phyloP scores from a whole-genome alignment of 2,888 invertebrate species.

The Aricia artaxerxes region DNA sequence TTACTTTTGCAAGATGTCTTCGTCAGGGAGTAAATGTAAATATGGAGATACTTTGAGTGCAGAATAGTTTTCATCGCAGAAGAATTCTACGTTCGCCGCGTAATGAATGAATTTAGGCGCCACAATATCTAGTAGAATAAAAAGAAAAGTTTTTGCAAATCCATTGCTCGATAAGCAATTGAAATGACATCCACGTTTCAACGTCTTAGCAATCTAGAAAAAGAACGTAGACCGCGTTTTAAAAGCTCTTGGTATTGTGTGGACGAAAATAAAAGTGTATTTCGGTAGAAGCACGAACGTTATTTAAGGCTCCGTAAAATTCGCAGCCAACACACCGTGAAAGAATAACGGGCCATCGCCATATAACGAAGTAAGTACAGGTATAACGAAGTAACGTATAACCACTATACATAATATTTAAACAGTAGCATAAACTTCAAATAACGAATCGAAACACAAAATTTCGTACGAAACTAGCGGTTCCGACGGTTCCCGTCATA shows the following conservation, averaged over 20 bases:
- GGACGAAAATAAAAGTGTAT: background rate
- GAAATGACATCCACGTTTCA: background rate
- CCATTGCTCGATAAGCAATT: background rate
- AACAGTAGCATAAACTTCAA: background rate
- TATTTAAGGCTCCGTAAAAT: constrained; percentile 13
- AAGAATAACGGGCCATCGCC: constrained; percentile 16
- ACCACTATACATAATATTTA: background rate
- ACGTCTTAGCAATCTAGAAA: background rate
- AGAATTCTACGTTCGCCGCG: no score
- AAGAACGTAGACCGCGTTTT: background rate
- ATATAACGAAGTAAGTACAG: constrained; percentile 5
- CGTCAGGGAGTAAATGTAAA: no score
- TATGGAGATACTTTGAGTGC: no score
- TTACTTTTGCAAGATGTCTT: no score
- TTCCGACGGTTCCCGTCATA: no score
- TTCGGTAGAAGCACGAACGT: constrained; percentile 14
- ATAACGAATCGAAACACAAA: no score
- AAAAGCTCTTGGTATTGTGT: background rate
- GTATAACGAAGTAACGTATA: background rate
- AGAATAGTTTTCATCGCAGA: no score
- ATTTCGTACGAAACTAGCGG: no score
- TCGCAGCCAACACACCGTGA: constrained; percentile 21
- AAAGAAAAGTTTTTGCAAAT: background rate
- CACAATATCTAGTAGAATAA: no score
- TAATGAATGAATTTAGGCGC: no score